These are phyloP conservation scores for Microtus richardsoni DNA, from an alignment of 2,113 vertebrate genomes.

Conservation along the genomic window DNA sequence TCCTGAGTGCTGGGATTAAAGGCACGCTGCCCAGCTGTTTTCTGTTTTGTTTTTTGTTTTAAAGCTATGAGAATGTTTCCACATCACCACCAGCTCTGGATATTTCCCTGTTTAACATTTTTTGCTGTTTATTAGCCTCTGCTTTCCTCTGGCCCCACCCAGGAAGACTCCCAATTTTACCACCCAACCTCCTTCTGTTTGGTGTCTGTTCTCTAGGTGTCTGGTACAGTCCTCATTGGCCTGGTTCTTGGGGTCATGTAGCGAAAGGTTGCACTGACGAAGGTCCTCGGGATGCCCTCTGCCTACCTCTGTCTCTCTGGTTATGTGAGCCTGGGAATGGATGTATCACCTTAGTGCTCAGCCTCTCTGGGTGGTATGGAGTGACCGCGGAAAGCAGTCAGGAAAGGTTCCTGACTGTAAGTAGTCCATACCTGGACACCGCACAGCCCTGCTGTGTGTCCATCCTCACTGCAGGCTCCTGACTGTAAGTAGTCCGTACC, in stretches of 20 bases:
- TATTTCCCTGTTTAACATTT: not conserved
- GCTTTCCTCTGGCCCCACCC: not conserved
- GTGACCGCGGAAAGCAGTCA: slow-evolving; percentile 43
- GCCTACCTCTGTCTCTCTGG: slow-evolving; percentile 18
- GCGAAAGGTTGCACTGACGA: slow-evolving; percentile 13
- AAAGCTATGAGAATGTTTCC: not conserved
- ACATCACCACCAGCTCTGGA: not conserved
- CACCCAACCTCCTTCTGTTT: not conserved
- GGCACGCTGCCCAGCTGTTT: too few relatives aligned
- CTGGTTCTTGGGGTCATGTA: slow-evolving; percentile 65
- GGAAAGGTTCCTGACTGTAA: slow-evolving; percentile 54
- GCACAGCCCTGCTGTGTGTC: too few relatives aligned
- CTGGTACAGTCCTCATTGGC: slow-evolving; percentile 54
- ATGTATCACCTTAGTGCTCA: not conserved
- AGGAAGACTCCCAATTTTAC: not conserved
- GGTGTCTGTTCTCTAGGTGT: slow-evolving; percentile 61
- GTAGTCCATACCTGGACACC: not conserved
- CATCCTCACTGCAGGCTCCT: not conserved
- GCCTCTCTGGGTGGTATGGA: slow-evolving; percentile 48
- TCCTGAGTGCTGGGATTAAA: too few relatives aligned
- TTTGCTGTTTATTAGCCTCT: not conserved
- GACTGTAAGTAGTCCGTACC: not conserved
- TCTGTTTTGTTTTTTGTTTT: not conserved
- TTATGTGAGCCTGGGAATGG: slow-evolving; percentile 57
- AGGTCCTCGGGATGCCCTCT: slow-evolving; percentile 51